A percentile compares a stretch with the other conserved stretches of the same genome.
These are phyloP conservation scores for Alcis repandata DNA, from an alignment of 2,888 invertebrate species.

Conservation along the genomic window DNA sequence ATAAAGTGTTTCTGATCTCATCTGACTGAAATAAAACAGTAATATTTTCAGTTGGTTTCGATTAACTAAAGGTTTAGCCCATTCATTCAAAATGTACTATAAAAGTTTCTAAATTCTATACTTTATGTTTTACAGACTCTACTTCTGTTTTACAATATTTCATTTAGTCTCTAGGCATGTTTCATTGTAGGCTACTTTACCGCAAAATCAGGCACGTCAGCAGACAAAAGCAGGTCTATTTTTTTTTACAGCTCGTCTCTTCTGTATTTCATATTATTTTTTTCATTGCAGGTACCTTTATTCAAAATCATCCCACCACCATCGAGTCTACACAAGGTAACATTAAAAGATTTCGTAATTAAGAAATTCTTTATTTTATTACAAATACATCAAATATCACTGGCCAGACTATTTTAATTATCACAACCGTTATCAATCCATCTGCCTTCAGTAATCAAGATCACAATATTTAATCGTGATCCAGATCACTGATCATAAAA, in stretches of 20 bases:
- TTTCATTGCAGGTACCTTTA: constrained; percentile 44
- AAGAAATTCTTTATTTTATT: constrained; percentile 60
- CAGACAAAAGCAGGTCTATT: no score
- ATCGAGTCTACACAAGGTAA: constrained; percentile 25
- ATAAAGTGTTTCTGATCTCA: no score
- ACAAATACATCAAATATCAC: constrained; percentile 61
- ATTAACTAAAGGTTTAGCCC: no score
- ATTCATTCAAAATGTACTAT: no score
- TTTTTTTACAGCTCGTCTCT: not conserved
- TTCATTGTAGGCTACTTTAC: no score
- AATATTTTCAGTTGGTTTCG: no score
- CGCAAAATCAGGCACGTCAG: no score
- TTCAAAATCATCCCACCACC: not conserved
- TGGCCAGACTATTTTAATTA: constrained; percentile 59
- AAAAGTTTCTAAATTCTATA: no score
- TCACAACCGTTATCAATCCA: constrained; percentile 58
- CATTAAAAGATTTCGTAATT: constrained; percentile 42
- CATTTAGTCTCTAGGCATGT: no score
- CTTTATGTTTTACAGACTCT: no score
- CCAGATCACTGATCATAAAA: constrained; percentile 65
- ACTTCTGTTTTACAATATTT: no score
- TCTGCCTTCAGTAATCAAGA: constrained; percentile 67
- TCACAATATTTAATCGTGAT: constrained; percentile 80
- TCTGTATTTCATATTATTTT: not conserved
- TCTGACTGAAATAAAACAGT: no score